phyloP scores from a whole-genome alignment of 1,140 invertebrate genomes.

The Drosophila varians region DNA sequence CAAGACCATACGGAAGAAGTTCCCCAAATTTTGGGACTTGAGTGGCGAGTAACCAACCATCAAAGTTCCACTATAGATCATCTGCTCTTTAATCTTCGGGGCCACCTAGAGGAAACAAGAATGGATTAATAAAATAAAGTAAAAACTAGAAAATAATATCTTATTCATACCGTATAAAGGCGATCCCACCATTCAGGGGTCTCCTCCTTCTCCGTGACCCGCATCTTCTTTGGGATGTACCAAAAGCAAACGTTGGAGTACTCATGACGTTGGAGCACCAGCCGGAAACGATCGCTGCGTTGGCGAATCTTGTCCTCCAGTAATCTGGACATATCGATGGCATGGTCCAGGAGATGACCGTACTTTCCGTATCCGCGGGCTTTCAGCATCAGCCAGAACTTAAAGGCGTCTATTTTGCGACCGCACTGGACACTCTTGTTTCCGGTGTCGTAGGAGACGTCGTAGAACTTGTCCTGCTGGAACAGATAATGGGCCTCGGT shows the following conservation, averaged over 20 bases:
- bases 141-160: background rate
- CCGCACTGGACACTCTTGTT: slow-evolving; percentile 98
- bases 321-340: slow-evolving; percentile 86
- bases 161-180: slow-evolving; percentile 85
- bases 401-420: slow-evolving; percentile 95
- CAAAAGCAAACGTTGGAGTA: slow-evolving; percentile 96
- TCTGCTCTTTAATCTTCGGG: slow-evolving; percentile 91
- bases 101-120: slow-evolving; percentile 87
- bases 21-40: slow-evolving; percentile 86
- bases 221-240: slow-evolving; percentile 93
- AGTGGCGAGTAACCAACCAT: slow-evolving; percentile 95
- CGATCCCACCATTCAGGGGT: slow-evolving; percentile 88
- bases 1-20: slow-evolving; percentile 96
- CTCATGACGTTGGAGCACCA: slow-evolving; percentile 87
- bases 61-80: slow-evolving; percentile 90
- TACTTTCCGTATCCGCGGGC: slow-evolving; percentile 88
- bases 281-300: slow-evolving; percentile 85
- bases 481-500: slow-evolving; percentile 94
- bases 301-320: slow-evolving; percentile 84
- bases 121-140: background rate
- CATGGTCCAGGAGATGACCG: slow-evolving; percentile 86
- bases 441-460: slow-evolving; percentile 94
- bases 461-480: slow-evolving; percentile 97
- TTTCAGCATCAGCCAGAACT: slow-evolving; percentile 97
- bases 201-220: slow-evolving; percentile 84